phyloP scores from a whole-genome alignment of 53 echinoderm and acorn worm genomes.

The Mesocentrotus franciscanus region DNA sequence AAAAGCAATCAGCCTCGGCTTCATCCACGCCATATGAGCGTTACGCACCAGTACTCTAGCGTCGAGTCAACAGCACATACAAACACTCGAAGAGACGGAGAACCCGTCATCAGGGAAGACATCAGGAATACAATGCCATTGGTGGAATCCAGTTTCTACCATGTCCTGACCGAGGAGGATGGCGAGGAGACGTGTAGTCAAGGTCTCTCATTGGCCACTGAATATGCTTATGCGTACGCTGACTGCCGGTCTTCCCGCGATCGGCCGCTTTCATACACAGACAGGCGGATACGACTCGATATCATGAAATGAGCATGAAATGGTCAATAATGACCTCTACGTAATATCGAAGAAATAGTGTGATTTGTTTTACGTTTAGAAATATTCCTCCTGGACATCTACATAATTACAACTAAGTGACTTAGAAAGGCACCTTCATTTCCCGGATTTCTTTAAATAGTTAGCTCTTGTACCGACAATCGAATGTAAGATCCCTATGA shows the following conservation, averaged over 20 bases:
- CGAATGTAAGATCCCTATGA: no score
- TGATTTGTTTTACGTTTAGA: neutral
- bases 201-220: neutral
- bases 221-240: conserved; percentile 2
- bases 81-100: neutral
- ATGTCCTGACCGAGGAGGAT: neutral
- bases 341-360: neutral
- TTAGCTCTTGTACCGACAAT: no score
- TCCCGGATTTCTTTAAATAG: no score
- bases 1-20: neutral
- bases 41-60: neutral
- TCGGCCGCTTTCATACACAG: neutral
- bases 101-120: neutral
- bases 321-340: neutral
- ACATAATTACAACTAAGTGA: no score
- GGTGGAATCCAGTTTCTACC: neutral
- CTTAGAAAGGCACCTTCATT: no score
- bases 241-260: neutral
- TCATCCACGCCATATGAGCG: neutral
- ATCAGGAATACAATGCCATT: neutral
- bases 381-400: no score
- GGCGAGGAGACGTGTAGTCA: neutral
- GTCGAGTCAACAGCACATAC: neutral
- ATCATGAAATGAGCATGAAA: neutral
- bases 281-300: neutral